phyloP scores from a whole-genome alignment of 1,140 invertebrate species.

The Drosophila subpulchrella region DNA sequence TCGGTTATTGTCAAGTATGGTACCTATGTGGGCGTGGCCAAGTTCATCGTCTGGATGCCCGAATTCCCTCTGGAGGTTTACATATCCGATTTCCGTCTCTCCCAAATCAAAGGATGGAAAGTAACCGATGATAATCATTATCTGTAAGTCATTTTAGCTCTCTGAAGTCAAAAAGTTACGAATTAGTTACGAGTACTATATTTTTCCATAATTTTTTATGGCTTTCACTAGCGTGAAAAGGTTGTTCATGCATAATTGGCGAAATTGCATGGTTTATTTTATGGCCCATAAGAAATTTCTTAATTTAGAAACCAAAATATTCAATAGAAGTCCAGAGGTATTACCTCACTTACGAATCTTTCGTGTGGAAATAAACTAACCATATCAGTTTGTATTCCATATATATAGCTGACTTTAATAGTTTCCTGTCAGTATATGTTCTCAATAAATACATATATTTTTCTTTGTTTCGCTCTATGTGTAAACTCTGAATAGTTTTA shows the following conservation, averaged over 20 bases:
- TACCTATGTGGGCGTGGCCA: constrained; percentile 93
- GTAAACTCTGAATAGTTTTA: too few relatives aligned
- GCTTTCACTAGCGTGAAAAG: too few relatives aligned
- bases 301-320: too few relatives aligned
- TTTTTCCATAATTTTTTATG: too few relatives aligned
- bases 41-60: constrained; percentile 98
- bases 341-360: not conserved
- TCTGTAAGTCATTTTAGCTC: constrained; percentile 79
- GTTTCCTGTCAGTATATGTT: not conserved
- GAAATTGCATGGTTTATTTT: not conserved
- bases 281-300: not conserved
- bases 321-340: not conserved
- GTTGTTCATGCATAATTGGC: not conserved
- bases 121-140: constrained; percentile 90
- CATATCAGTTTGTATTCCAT: not conserved
- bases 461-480: too few relatives aligned
- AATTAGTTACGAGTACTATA: too few relatives aligned
- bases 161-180: not conserved
- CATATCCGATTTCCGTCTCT: constrained; percentile 94
- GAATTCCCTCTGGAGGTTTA: constrained; percentile 96
- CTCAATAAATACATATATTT: too few relatives aligned
- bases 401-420: not conserved
- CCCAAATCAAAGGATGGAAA: constrained; percentile 95
- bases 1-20: constrained; percentile 97
- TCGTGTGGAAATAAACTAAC: not conserved